A percentile compares a stretch with the other conserved stretches of the same genome.
These are phyloP conservation scores for Girardia tigrina DNA, from an alignment of 2,888 invertebrate genomes.

Conservation along the genomic window DNA sequence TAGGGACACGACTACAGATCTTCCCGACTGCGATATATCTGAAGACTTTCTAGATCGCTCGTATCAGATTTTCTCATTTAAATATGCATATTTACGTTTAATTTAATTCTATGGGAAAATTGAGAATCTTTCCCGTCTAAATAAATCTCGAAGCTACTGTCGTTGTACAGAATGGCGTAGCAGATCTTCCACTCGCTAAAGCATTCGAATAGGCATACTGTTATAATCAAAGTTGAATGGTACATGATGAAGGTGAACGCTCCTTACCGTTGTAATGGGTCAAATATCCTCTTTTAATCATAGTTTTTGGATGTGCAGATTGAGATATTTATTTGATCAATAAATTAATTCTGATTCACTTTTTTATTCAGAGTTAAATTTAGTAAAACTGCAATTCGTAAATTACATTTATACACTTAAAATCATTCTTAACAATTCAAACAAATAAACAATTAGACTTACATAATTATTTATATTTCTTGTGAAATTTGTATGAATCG, in stretches of 20 bases:
- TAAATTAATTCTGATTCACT: no score
- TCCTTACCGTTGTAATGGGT: not conserved
- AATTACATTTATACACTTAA: no score
- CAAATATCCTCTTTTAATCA: not conserved
- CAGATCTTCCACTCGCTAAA: not conserved
- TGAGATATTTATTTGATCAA: no score
- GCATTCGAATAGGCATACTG: not conserved
- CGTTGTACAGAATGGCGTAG: not conserved
- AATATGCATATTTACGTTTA: not conserved
- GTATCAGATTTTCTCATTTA: no score
- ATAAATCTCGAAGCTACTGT: not conserved
- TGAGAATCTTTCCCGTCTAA: not conserved
- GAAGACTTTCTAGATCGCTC: not conserved
- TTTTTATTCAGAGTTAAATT: no score
- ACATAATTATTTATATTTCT: no score
- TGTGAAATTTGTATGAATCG: no score
- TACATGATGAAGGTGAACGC: not conserved
- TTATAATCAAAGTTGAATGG: no score
- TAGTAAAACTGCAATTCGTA: no score
- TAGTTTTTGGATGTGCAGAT: no score
- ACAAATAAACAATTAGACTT: no score
- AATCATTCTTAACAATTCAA: no score
- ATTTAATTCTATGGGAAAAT: not conserved
- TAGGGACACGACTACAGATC: slow-evolving; percentile 3
- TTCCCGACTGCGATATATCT: not conserved